Percentiles rank a stretch among this genome's conserved stretches.
phyloP scores from a whole-genome alignment of 2,888 invertebrate species.

The Mesochorus sp. region DNA sequence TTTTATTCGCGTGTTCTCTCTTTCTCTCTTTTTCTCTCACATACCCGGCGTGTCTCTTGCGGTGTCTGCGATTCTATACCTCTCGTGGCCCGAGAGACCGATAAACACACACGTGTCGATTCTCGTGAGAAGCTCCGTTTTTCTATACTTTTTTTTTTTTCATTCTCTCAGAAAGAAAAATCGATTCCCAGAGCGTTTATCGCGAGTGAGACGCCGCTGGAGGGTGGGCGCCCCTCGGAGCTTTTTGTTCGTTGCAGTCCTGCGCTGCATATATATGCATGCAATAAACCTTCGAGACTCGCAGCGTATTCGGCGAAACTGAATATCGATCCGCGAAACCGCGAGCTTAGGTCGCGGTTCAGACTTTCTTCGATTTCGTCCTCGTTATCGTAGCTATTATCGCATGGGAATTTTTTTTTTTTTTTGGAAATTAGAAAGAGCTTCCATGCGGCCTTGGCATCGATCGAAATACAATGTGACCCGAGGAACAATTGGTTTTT shows the following conservation, averaged over 20 bases:
- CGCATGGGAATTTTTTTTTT: neutral
- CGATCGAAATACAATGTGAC: neutral
- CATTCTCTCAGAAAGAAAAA: constrained; percentile 27
- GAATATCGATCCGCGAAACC: constrained; percentile 51
- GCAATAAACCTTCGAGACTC: constrained; percentile 14
- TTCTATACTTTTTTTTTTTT: neutral
- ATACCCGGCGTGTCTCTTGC: too few species aligned
- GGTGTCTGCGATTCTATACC: constrained; percentile 39
- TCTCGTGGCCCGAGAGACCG: constrained; percentile 19
- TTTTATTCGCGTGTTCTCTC: neutral
- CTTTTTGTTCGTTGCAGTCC: neutral
- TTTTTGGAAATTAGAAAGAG: neutral
- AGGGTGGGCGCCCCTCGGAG: constrained; percentile 6
- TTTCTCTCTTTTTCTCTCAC: too few species aligned
- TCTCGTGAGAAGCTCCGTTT: neutral
- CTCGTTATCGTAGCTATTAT: neutral
- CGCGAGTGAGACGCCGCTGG: neutral
- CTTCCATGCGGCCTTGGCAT: neutral
- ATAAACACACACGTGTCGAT: constrained; percentile 36
- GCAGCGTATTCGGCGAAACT: constrained; percentile 37
- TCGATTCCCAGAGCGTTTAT: constrained; percentile 41
- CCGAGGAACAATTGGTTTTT: too few species aligned
- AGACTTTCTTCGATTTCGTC: constrained; percentile 13
- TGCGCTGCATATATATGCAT: neutral
- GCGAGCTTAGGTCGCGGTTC: constrained; percentile 40